Conservation (phyloP, 2,113 vertebrate genomes). For the Corvus cornix region DNA sequence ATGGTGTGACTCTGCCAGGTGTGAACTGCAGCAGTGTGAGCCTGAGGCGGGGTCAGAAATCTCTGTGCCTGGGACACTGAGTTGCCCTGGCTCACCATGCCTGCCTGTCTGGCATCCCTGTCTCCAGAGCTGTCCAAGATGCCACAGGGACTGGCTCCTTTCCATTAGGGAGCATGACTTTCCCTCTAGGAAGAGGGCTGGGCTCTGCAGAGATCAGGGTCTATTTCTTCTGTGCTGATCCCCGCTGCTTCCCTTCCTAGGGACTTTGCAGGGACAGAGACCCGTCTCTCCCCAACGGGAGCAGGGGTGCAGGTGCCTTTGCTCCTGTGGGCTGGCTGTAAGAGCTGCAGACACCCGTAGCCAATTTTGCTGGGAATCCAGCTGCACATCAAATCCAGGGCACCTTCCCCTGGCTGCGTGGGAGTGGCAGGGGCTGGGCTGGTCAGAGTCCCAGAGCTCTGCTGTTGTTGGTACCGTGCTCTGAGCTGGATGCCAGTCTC, state of each 20-base stretch:
- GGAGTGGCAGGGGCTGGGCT: not conserved
- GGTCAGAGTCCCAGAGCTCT: not conserved
- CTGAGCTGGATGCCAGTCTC: not conserved
- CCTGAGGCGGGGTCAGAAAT: not conserved
- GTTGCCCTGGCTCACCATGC: not conserved
- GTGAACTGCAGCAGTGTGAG: not conserved
- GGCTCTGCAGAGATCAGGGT: not conserved
- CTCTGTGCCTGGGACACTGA: not conserved
- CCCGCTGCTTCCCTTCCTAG: not conserved
- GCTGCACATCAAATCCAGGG: accelerated
- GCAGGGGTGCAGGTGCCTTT: not conserved
- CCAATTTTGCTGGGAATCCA: not conserved
- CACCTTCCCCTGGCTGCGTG: not conserved
- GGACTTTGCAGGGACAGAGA: not conserved
- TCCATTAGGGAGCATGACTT: not conserved
- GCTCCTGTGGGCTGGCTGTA: not conserved
- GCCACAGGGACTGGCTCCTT: not conserved
- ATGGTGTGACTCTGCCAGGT: not conserved
- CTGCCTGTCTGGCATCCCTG: not conserved
- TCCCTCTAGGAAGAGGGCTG: not conserved
- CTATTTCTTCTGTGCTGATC: not conserved
- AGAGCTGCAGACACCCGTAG: not conserved
- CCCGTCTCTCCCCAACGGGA: accelerated
- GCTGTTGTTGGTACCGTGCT: not conserved
- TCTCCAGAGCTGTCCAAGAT: not conserved